A percentile compares a stretch with the other conserved stretches of the same genome.
phyloP scores from a whole-genome alignment of 35 echinoderm and acorn worm species.

The Strongylocentrotus purpuratus region DNA sequence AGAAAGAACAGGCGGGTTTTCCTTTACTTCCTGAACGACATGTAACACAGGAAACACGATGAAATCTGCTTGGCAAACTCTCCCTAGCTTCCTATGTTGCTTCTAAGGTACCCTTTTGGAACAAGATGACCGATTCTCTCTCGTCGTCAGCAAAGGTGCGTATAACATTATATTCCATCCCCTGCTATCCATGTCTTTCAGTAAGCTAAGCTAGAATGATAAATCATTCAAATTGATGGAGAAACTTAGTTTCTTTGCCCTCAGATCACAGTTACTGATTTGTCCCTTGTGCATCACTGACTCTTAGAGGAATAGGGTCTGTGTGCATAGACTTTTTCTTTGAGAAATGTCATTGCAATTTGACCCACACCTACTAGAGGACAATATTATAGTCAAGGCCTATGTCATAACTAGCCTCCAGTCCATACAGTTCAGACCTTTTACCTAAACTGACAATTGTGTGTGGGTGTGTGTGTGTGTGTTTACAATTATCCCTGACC shows the following conservation, averaged over 20 bases:
- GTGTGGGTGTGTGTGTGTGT: background rate
- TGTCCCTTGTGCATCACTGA: no score
- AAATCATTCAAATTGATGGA: no score
- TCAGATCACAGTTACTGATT: no score
- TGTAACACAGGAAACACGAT: background rate
- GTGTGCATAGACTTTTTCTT: no score
- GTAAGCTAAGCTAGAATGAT: background rate
- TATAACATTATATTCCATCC: background rate
- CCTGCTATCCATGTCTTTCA: background rate
- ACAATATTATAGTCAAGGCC: no score
- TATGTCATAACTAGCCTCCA: no score
- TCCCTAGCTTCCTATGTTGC: background rate
- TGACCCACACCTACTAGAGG: no score
- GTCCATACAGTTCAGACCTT: no score
- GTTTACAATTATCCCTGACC: background rate
- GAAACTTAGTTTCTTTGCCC: no score
- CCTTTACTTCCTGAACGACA: slow-evolving; percentile 14
- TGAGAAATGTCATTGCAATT: no score
- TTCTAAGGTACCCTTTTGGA: background rate
- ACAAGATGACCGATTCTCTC: no score
- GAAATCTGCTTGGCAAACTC: slow-evolving; percentile 28
- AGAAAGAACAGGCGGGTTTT: slow-evolving; percentile 25
- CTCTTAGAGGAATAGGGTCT: no score
- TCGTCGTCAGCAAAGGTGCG: background rate
- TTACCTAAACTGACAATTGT: background rate